phyloP scores from a whole-genome alignment of 2,113 vertebrate species.

The Laterallus jamaicensis region DNA sequence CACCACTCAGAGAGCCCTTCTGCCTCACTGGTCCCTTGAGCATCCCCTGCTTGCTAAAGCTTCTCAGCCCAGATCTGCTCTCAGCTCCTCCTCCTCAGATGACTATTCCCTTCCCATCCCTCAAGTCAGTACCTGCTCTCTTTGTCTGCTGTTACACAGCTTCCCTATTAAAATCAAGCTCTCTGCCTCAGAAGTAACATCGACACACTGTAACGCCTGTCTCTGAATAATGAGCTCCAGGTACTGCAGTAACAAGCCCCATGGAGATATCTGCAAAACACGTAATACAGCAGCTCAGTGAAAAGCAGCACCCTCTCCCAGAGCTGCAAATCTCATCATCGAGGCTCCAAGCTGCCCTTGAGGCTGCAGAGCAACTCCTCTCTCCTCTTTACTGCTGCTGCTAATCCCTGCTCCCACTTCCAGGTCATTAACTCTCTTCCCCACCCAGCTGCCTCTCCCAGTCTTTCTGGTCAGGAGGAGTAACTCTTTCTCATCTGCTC shows the following conservation, averaged over 20 bases:
- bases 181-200: constrained; percentile 23
- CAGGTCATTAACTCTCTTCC: constrained; percentile 61
- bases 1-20: background rate
- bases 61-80: constrained; percentile 44
- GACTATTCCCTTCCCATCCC: constrained; percentile 44
- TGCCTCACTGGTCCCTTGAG: constrained; percentile 46
- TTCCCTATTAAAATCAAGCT: constrained; percentile 32
- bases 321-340: background rate
- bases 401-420: constrained; percentile 51
- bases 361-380: constrained; percentile 28
- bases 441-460: constrained; percentile 51
- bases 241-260: constrained; percentile 41
- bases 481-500: constrained; percentile 28
- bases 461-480: constrained; percentile 38
- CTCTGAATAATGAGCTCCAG: constrained; percentile 45
- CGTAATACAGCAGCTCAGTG: background rate
- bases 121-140: constrained; percentile 61
- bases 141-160: constrained; percentile 41
- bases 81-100: constrained; percentile 54
- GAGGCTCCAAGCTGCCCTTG: background rate
- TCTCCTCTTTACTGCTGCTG: constrained; percentile 6
- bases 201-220: background rate
- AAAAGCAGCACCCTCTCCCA: background rate
- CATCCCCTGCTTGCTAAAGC: constrained; percentile 31
- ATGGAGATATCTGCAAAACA: constrained; percentile 21